Base-by-base conservation (phyloP, 2,113 vertebrate species). In the Felis chaus region DNA sequence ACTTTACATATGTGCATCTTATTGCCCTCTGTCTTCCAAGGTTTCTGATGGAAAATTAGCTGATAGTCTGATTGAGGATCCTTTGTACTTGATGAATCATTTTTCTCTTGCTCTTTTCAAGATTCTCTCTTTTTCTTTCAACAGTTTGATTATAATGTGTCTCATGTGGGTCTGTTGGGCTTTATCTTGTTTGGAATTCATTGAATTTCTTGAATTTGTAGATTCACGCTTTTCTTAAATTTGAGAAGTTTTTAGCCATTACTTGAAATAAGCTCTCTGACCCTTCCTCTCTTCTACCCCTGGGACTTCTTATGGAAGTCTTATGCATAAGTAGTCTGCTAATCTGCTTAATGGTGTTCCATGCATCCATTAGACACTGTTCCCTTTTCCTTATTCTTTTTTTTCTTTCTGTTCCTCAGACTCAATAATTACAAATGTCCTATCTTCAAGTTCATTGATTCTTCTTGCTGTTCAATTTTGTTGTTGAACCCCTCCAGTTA, bases 121-220 rank as follows among this genome's bases (percentile, higher is more conserved):
- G 31, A 82, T 39, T 93, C 48, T 79, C 63, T 50, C 33, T 80
- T 86, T 94, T 83, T 65, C 84, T 96, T 82, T 93, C 55, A 74
- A 74, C 45, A n/a, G 41, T 66, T 83, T 50, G 66, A 92, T 55
- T 84, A 76, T 14, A 93, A 16, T 61, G 31, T 48, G 19, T 76
- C 68, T 83, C 61, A 33, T 36, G 16, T 89, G 39, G 48, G 33
- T 84, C 50, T 65, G 85, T 90, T n/a, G 48, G 10, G 0, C 84
- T 90, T 63, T 84, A 65, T 81, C 29, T 73, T 81, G 53, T 27
- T 94, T 93, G 50, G 14, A 79, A 33, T 69, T 91, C 29, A 69
- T 23, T 78, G 50, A 86, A 45, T 66, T 80, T 66, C 74, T 80
- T 82, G 7, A 85, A 89, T 53, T 93, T 53, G 18, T 78, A 82